phyloP scores from a whole-genome alignment of 2,797 vertebrate species.

The Adrianichthys oophorus region DNA sequence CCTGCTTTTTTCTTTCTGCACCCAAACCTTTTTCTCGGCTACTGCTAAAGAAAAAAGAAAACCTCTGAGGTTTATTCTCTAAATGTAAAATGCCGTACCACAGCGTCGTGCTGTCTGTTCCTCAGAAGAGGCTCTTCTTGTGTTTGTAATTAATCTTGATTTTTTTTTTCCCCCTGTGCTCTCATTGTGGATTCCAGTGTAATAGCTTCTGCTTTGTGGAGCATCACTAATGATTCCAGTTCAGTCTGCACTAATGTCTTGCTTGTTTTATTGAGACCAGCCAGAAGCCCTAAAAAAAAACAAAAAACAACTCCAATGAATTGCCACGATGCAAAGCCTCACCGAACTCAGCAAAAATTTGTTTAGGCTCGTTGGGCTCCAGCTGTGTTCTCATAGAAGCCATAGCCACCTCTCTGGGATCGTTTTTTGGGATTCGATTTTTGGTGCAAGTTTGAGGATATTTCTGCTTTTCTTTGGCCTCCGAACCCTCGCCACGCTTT shows the following conservation, averaged over 20 bases:
- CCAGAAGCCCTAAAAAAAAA: constrained; percentile 2
- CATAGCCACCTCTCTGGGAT: constrained; percentile 51
- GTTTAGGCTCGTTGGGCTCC: constrained; percentile 1
- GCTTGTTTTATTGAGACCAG: constrained; percentile 32
- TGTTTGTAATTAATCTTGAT: too few species aligned
- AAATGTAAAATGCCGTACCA: too few species aligned
- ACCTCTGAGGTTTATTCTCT: too few species aligned
- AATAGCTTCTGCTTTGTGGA: constrained; percentile 26
- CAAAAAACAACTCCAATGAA: background rate
- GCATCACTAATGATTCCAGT: constrained; percentile 5
- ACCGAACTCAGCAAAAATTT: constrained; percentile 1
- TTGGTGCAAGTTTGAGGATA: constrained; percentile 29
- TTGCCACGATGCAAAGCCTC: constrained; percentile 18
- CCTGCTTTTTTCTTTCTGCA: too few species aligned
- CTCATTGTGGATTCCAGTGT: constrained; percentile 32
- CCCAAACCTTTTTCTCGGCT: too few species aligned
- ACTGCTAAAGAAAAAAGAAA: too few species aligned
- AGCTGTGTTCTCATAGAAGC: constrained; percentile 44
- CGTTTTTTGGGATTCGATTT: constrained; percentile 20
- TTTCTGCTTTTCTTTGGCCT: constrained; percentile 19
- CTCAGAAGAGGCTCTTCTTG: too few species aligned
- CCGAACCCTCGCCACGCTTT: constrained; percentile 63
- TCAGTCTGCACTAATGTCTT: constrained; percentile 30
- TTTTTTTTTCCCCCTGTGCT: constrained; percentile 8
- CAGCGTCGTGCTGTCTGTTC: too few species aligned